A percentile compares a stretch with the other conserved stretches of the same genome.
Evolutionary conservation across 2,888 invertebrate genomes (phyloP).

Genomic region (Diploptera punctata): DNA sequence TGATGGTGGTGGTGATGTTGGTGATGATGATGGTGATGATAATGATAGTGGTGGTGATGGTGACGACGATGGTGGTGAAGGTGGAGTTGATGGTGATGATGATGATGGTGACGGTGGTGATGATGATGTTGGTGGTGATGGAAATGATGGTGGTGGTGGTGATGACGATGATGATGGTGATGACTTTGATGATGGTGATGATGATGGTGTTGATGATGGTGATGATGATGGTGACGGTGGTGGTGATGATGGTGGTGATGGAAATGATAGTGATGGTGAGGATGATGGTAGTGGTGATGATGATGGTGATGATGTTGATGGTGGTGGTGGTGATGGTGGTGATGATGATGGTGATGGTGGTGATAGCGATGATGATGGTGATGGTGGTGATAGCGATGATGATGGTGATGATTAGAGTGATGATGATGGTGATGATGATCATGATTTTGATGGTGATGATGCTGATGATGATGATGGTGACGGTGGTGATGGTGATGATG

Average conservation of each 20-base stretch:
- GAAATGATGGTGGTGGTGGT: not conserved
- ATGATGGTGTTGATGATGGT: no score
- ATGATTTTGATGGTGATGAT: no score
- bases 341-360: slow-evolving; percentile 3
- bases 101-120: not conserved
- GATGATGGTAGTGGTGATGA: not conserved
- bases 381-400: slow-evolving; percentile 5
- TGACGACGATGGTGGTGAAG: not conserved
- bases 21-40: not conserved
- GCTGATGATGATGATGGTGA: no score
- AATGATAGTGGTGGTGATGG: not conserved
- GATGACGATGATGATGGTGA: not conserved
- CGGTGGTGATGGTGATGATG: not conserved
- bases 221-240: not conserved
- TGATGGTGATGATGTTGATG: not conserved
- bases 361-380: slow-evolving; percentile 2
- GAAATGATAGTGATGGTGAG: no score
- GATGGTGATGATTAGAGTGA: no score
- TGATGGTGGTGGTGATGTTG: no score
- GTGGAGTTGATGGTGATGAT: not conserved
- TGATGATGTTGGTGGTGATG: no score
- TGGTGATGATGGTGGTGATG: not conserved
- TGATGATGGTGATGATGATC: slow-evolving; percentile 2
- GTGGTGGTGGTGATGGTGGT: slow-evolving; percentile 17
- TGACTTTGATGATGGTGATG: no score